Base-by-base conservation (phyloP, 2,888 invertebrate genomes). In the Nephrotoma flavescens region DNA sequence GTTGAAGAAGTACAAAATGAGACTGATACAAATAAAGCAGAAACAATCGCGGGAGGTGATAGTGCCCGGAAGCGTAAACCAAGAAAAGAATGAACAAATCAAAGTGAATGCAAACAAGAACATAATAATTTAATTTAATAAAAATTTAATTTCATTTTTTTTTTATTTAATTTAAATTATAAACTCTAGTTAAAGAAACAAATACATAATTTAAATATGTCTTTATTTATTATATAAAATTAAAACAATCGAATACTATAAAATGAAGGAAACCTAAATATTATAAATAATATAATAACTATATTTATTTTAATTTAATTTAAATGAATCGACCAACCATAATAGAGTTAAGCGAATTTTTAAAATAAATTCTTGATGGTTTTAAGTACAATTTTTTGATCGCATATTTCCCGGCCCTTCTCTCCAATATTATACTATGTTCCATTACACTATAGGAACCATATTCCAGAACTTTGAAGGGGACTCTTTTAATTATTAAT, bases 11-110 rank as follows among this genome's bases (percentile, higher is more conserved):
- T n/a, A n/a, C n/a, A n/a, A n/a, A n/a, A n/a, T n/a, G n/a, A n/a
- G n/a, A n/a, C n/a, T n/a, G n/a, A n/a, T n/a, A n/a, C n/a, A n/a
- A n/a, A n/a, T n/a, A n/a, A n/a, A n/a, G n/a, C n/a, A n/a, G n/a
- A n/a, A n/a, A 86, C 86, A 86, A 85, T 84, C 44, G 86, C 83
- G 9, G 87, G 87, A 19, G 87, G 87, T 83, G 71, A 71, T 31
- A 71, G 31, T 71, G 87, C 88, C 6, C 87, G 87, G 87, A 88
- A 88, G 83, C 88, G 88, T 19, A 88, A 88, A 84, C 88, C 88
- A 12, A 41, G 88, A 87, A 88, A 87, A 86, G 88, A 88, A 71
- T 88, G 88, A 87, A 83, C 71, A 71, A 71, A 71, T 31, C 31
- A 71, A 71, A 71, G 71, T 71, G 71, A 71, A 71, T 71, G 71